Base-by-base conservation (phyloP, 2,888 invertebrate species). In the Lasius platythorax region DNA sequence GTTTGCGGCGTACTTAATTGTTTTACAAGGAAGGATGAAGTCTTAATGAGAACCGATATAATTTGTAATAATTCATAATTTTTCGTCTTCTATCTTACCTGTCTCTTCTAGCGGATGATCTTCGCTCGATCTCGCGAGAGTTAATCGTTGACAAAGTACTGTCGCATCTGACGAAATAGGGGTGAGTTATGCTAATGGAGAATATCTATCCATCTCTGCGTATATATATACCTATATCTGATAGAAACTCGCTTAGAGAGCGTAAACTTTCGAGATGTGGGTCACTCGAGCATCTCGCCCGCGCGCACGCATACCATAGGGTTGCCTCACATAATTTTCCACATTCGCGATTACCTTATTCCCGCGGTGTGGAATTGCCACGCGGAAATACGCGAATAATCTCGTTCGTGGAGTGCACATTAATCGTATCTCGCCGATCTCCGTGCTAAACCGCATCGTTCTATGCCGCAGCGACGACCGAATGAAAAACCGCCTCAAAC, bases 401-500 rank as follows among this genome's bases (percentile, higher is more conserved):
- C 85, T 85, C 81, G 84, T 76, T 28, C 40, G 66, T 37, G 53
- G n/a, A 53, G 53, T n/a, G 53, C 8, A 40, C 73, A 58, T 81
- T 75, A 66, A 70, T 67, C 72, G 50, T 53, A 70, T 66, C 66
- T 81, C 64, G 53, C 30, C 30, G 67, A 50, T 43, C 83, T 58
- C 79, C 63, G 9, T 37, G 53, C 8, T 53, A 56, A 67, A 46
- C 61, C 63, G 61, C 73, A 58, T 79, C 37, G 15, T 40, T 67
- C 56, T 74, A 56, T 37, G 40, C 53, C 50, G 56, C 46, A 23
- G 81, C 74, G 83, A 85, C 79, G 81, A 84, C 84, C 86, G 40
- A 53, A 70, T 68, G 83, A 82, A 81, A 84, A 87, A 28, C 63
- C 33, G 67, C 37, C 64, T 75, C 56, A 88, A 73, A 89, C 87